phyloP scores from a whole-genome alignment of 2,113 vertebrate species.

The Syngnathoides biaculeatus region DNA sequence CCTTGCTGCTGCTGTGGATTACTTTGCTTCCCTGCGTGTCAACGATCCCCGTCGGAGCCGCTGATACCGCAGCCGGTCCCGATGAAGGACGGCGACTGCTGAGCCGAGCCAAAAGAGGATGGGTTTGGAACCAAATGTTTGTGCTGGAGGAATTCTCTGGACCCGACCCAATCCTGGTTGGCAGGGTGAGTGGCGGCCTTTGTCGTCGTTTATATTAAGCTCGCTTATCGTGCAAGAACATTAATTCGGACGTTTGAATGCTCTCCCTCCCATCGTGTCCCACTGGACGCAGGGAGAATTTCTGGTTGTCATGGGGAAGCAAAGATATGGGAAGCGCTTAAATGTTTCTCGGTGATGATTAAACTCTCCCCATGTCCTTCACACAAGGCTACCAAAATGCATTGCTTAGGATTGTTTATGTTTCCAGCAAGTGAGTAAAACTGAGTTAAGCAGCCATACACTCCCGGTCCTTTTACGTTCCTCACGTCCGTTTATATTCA shows the following conservation, averaged over 20 bases:
- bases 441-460: not conserved
- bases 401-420: not conserved
- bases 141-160: slow-evolving; percentile 99
- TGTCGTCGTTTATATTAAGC: slow-evolving; percentile 76
- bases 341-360: slow-evolving; percentile 44
- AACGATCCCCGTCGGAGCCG: slow-evolving; percentile 75
- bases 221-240: slow-evolving; percentile 75
- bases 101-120: slow-evolving; percentile 96
- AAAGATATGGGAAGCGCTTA: slow-evolving; percentile 39
- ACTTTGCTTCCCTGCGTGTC: slow-evolving; percentile 82
- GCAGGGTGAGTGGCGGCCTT: slow-evolving; percentile 88
- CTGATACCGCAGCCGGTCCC: slow-evolving; percentile 77
- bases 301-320: slow-evolving; percentile 47
- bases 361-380: slow-evolving; percentile 37
- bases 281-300: slow-evolving; percentile 39
- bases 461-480: not conserved
- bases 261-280: slow-evolving; percentile 28
- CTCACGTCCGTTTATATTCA: not conserved
- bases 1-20: slow-evolving; percentile 95
- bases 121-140: slow-evolving; percentile 99
- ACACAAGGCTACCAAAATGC: not conserved
- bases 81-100: slow-evolving; percentile 88
- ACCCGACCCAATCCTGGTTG: slow-evolving; percentile 98
- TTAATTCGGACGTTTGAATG: slow-evolving; percentile 73
- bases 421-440: not conserved